These are phyloP conservation scores for Chlamydotis undulata DNA, from an alignment of 2,113 vertebrate genomes.

Conservation along the genomic window DNA sequence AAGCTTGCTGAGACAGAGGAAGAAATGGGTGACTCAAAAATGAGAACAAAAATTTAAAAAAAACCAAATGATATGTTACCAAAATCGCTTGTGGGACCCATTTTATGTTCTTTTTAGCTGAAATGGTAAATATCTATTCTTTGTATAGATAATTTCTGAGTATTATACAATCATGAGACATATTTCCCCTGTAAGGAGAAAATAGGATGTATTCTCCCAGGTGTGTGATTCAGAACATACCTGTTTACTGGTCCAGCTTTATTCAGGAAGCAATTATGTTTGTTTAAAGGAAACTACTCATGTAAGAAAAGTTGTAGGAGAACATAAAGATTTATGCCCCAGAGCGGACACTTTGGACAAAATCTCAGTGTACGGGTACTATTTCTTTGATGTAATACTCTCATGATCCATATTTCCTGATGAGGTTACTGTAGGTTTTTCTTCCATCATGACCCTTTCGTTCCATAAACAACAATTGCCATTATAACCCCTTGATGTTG, in stretches of 20 bases:
- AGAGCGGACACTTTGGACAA: neutral
- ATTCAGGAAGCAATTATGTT: neutral
- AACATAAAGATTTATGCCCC: neutral
- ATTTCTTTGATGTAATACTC: neutral
- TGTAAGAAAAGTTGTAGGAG: neutral
- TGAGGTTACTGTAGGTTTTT: neutral
- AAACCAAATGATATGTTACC: neutral
- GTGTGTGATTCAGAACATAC: neutral
- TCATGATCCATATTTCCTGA: neutral
- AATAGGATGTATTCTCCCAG: neutral
- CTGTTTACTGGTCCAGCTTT: neutral
- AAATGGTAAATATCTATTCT: neutral
- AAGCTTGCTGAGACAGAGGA: neutral
- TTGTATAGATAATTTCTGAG: neutral
- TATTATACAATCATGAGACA: neutral
- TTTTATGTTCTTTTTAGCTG: neutral
- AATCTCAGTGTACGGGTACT: neutral
- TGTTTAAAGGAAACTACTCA: slow-evolving; percentile 26
- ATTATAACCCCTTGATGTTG: neutral
- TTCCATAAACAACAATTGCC: neutral
- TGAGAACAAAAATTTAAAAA: neutral
- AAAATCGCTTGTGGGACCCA: neutral
- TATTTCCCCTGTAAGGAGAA: neutral
- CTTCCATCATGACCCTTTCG: neutral
- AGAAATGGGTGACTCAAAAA: neutral